Percentiles rank a stretch among this genome's conserved stretches.
These are phyloP conservation scores for Chinchilla lanigera DNA, from an alignment of 2,113 vertebrate genomes.

Conservation along the genomic window DNA sequence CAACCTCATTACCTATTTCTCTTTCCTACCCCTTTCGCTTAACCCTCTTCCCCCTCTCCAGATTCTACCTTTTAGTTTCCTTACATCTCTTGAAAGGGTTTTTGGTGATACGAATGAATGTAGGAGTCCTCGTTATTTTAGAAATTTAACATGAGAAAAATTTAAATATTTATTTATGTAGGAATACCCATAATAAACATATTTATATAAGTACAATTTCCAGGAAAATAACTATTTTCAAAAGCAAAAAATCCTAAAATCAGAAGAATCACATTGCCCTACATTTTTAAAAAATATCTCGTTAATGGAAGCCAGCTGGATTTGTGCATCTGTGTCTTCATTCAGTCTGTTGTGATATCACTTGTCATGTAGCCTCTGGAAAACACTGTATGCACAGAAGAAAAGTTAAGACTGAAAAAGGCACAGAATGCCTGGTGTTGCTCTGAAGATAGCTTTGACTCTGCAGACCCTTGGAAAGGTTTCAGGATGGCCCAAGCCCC, in stretches of 20 bases:
- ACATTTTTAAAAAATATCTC: not conserved
- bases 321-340: not conserved
- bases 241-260: not conserved
- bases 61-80: not conserved
- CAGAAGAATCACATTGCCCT: not conserved
- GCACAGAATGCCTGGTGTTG: not conserved
- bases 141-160: not conserved
- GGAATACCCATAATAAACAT: not conserved
- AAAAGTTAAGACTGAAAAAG: not conserved
- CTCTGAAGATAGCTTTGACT: not conserved
- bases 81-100: not conserved
- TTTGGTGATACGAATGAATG: not conserved
- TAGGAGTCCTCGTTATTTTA: not conserved
- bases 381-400: not conserved
- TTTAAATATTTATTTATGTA: not conserved
- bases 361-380: not conserved
- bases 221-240: conserved; percentile 44
- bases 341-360: not conserved
- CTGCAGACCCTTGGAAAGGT: not conserved
- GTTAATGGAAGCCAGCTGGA: conserved; percentile 6
- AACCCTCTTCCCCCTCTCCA: not conserved
- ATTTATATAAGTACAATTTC: conserved; percentile 40
- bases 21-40: not conserved
- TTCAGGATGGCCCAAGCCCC: too few species aligned
- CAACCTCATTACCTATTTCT: not conserved